A percentile compares a stretch with the other conserved stretches of the same genome.
These are phyloP conservation scores for Malthinus seriepunctatus DNA, from an alignment of 2,888 invertebrate genomes.

Conservation along the genomic window DNA sequence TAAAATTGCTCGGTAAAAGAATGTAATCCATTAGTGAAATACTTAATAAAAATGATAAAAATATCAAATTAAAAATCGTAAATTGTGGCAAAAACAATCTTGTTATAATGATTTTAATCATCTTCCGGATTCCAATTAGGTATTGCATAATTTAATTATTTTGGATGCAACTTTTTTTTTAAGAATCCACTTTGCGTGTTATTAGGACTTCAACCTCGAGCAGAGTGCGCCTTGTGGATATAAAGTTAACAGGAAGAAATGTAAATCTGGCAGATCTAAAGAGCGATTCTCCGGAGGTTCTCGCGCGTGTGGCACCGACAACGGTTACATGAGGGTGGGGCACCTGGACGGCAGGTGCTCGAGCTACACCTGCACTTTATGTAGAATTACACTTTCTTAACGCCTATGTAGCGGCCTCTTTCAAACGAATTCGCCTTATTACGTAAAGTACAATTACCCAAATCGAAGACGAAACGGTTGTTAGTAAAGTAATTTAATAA, in stretches of 20 bases:
- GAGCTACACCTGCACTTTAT: constrained; percentile 37
- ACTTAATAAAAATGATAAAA: no score
- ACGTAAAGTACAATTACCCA: constrained; percentile 23
- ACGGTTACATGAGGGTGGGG: constrained; percentile 38
- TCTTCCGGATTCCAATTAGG: constrained; percentile 4
- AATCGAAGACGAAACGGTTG: constrained; percentile 15
- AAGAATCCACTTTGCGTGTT: constrained; percentile 14
- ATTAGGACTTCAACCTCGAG: constrained; percentile 22
- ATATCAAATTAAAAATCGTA: no score
- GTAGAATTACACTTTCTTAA: constrained; percentile 46
- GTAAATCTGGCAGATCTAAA: constrained; percentile 27
- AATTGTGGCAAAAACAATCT: no score
- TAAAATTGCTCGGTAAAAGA: no score
- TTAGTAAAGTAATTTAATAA: constrained; percentile 8
- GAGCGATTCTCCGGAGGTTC: constrained; percentile 20
- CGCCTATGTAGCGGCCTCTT: constrained; percentile 34
- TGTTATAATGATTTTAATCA: no score
- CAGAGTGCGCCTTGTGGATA: constrained; percentile 16
- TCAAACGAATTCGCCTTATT: constrained; percentile 23
- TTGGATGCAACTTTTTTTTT: constrained; percentile 2
- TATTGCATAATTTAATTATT: neutral
- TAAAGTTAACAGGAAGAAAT: constrained; percentile 27
- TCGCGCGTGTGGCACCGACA: constrained; percentile 35
- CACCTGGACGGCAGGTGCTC: constrained; percentile 38
- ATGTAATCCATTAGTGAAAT: no score